Evolutionary conservation across 2,113 vertebrate genomes (phyloP).

Genomic region (Carlito syrichta): DNA sequence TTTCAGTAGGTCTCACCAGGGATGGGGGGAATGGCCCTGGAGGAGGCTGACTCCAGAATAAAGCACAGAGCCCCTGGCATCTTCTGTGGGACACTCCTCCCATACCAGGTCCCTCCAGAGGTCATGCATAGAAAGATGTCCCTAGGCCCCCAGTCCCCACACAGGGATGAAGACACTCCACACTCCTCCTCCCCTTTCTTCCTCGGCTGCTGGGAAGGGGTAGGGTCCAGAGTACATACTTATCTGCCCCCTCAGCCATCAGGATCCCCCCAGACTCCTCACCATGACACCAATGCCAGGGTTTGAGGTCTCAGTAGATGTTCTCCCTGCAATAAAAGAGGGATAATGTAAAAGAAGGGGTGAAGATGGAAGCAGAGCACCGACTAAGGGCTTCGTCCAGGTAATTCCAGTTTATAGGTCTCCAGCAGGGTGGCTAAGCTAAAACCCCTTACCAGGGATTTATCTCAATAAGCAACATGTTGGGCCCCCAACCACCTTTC

Average conservation of each 20-base stretch:
- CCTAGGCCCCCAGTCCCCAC: not conserved
- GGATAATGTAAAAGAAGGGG: not conserved
- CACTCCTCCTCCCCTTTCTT: not conserved
- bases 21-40: not conserved
- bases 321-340: constrained; percentile 26
- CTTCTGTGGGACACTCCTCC: not conserved
- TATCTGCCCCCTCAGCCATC: not conserved
- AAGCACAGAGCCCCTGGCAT: not conserved
- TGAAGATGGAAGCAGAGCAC: not conserved
- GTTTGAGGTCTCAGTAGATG: not conserved
- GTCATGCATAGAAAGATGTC: not conserved
- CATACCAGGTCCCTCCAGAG: not conserved
- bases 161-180: not conserved
- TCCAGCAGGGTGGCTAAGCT: not conserved
- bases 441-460: not conserved
- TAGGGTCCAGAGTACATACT: not conserved
- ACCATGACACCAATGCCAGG: not conserved
- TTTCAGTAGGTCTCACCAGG: not conserved
- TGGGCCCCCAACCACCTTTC: not conserved
- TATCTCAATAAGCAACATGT: not conserved
- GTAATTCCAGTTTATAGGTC: not conserved
- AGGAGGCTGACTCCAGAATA: not conserved
- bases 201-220: not conserved
- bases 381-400: not conserved
- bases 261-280: not conserved